Percentiles rank a stretch among this genome's conserved stretches.
Evolutionary conservation across 2,888 invertebrate species (phyloP).

Genomic region (Macrophya annulata): DNA sequence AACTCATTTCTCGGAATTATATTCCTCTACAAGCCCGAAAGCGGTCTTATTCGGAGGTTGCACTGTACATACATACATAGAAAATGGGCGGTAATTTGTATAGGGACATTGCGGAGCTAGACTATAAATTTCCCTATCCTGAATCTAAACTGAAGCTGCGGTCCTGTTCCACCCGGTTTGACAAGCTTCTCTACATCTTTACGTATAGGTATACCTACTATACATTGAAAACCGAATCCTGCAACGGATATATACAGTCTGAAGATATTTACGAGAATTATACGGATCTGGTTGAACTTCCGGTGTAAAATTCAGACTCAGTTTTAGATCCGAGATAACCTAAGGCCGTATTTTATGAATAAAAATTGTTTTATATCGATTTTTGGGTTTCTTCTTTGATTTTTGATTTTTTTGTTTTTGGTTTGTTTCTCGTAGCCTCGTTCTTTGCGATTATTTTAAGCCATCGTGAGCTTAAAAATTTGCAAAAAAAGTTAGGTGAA

Average conservation of each 20-base stretch:
- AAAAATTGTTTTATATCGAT: no score
- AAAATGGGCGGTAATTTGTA: not conserved
- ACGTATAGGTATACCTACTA: not conserved
- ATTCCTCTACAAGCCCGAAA: no score
- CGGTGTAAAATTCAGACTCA: not conserved
- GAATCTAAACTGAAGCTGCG: not conserved
- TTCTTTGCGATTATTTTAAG: no score
- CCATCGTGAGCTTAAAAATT: no score
- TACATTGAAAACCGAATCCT: not conserved
- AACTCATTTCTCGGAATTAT: no score
- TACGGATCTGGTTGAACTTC: not conserved
- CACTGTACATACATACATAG: no score
- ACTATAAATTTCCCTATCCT: not conserved
- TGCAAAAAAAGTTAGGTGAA: no score
- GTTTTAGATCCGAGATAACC: not conserved
- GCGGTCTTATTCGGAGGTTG: no score
- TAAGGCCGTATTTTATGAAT: no score
- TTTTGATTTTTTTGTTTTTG: no score
- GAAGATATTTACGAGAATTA: not conserved
- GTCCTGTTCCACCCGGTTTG: not conserved
- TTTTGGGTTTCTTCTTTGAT: no score
- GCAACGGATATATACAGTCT: not conserved
- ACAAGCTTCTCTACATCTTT: not conserved
- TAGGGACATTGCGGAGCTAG: not conserved
- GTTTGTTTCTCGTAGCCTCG: no score